Evolutionary conservation across 2,888 invertebrate species (phyloP).

Genomic region (Euphydryas editha): DNA sequence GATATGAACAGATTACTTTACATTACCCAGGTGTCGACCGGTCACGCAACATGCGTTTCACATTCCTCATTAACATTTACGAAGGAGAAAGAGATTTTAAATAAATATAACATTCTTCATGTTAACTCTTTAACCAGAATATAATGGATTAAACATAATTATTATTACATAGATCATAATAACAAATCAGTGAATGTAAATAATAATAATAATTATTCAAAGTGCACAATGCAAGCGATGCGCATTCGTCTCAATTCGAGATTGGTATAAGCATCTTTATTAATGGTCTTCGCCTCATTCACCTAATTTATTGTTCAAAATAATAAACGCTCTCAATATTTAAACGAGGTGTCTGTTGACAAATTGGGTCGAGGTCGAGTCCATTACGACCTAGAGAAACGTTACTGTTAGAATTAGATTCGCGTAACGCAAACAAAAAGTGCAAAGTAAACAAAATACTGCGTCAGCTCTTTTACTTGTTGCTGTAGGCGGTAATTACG

Average conservation of each 20-base stretch:
- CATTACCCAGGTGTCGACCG: conserved; percentile 42
- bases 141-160: not conserved
- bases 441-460: conserved; percentile 26
- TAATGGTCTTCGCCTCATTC: conserved; percentile 39
- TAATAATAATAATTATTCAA: not conserved
- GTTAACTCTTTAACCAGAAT: not conserved
- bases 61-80: conserved; percentile 35
- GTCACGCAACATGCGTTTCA: conserved; percentile 36
- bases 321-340: conserved; percentile 59
- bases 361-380: conserved; percentile 73
- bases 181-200: not conserved
- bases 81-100: conserved; percentile 24
- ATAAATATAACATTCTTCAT: conserved; percentile 20
- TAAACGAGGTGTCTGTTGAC: conserved; percentile 61
- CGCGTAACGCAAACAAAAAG: conserved; percentile 40
- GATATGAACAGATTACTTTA: conserved; percentile 42
- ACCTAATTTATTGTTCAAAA: conserved; percentile 51
- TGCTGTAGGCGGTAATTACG: conserved; percentile 1
- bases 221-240: not conserved
- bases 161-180: no score
- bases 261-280: conserved; percentile 17
- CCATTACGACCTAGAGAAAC: conserved; percentile 58
- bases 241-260: conserved; percentile 13
- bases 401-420: conserved; percentile 49
- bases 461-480: conserved; percentile 14